Evolutionary conservation across 1,140 invertebrate genomes (phyloP).

Genomic region (Babylonia areolata): DNA sequence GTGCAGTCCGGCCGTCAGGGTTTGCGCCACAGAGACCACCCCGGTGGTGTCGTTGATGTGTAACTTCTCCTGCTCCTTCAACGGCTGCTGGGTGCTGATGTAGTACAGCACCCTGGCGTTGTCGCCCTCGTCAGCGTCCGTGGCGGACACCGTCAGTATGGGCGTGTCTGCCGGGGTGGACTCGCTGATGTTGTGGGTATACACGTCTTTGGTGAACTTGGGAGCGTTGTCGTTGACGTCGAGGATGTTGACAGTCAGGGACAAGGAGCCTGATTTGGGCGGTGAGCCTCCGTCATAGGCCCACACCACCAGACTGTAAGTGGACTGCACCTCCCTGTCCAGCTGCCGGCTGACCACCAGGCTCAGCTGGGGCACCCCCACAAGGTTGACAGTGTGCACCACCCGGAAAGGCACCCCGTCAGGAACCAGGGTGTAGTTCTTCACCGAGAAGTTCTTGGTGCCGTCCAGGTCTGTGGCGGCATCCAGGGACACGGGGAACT

Average conservation of each 20-base stretch:
- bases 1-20: slow-evolving; percentile 37
- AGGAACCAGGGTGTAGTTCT: slow-evolving; percentile 53
- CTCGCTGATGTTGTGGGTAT: slow-evolving; percentile 83
- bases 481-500: slow-evolving; percentile 82
- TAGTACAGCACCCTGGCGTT: slow-evolving; percentile 90
- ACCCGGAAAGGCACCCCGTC: slow-evolving; percentile 44
- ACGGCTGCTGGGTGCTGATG: slow-evolving; percentile 58
- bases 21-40: slow-evolving; percentile 27
- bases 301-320: slow-evolving; percentile 89
- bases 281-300: slow-evolving; percentile 94
- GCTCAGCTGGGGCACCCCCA: slow-evolving; percentile 47
- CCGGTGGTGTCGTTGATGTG: slow-evolving; percentile 28
- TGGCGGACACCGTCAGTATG: slow-evolving; percentile 83
- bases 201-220: slow-evolving; percentile 85
- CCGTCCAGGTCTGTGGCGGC: slow-evolving; percentile 60
- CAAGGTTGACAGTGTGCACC: slow-evolving; percentile 35
- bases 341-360: slow-evolving; percentile 78
- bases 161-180: slow-evolving; percentile 52
- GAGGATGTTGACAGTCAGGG: slow-evolving; percentile 83
- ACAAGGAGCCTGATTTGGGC: slow-evolving; percentile 89
- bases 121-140: slow-evolving; percentile 90
- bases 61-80: slow-evolving; percentile 36
- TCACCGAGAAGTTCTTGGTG: slow-evolving; percentile 78
- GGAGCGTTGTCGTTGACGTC: slow-evolving; percentile 96
- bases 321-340: slow-evolving; percentile 87